Evolutionary conservation across 1,140 invertebrate genomes (phyloP).

Genomic region (Cydia splendana): DNA sequence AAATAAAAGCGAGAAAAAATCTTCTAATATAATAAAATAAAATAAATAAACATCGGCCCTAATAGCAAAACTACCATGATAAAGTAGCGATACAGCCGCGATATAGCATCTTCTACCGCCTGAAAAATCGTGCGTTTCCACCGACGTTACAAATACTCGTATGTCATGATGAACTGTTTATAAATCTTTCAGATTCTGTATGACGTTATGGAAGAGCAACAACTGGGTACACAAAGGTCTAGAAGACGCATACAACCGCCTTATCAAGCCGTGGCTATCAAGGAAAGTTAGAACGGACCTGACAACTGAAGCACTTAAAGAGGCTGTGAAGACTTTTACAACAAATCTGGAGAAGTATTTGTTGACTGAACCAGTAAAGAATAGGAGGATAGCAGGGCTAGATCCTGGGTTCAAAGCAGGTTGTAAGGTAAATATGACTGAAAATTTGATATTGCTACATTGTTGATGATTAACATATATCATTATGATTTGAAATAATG

Average conservation of each 20-base stretch:
- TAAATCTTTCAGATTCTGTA: constrained; percentile 65
- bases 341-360: constrained; percentile 91
- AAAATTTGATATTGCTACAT: no score
- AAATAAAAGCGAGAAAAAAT: no score
- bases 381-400: constrained; percentile 89
- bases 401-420: constrained; percentile 94
- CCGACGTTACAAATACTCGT: background rate
- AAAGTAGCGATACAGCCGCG: no score
- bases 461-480: no score
- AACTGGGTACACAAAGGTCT: constrained; percentile 72
- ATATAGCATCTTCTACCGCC: no score
- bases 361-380: constrained; percentile 88
- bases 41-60: no score
- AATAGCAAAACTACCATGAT: no score
- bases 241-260: constrained; percentile 78
- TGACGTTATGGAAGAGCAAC: constrained; percentile 69
- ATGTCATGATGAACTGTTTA: constrained; percentile 54
- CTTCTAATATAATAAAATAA: no score
- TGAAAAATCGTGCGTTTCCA: no score
- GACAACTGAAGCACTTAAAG: constrained; percentile 87
- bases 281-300: constrained; percentile 86
- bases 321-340: constrained; percentile 91
- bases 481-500: no score
- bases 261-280: constrained; percentile 83
- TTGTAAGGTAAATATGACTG: constrained; percentile 85